A percentile compares a stretch with the other conserved stretches of the same genome.
phyloP scores from a whole-genome alignment of 2,888 invertebrate genomes.

The Rhyacophila evoluta region DNA sequence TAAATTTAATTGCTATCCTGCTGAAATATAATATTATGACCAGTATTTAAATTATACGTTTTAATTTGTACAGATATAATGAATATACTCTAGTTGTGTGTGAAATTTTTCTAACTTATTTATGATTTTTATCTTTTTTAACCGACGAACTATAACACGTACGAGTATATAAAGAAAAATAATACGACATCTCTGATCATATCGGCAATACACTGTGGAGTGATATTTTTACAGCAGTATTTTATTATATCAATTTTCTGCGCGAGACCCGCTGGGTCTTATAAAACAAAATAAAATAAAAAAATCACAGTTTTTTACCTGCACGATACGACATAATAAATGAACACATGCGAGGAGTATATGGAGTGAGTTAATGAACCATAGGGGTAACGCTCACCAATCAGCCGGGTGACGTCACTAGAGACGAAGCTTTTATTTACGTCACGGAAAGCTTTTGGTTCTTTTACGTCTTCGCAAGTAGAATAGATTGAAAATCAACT shows the following conservation, averaged over 20 bases:
- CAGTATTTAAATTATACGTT: too few species aligned
- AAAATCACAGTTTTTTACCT: slow-evolving; percentile 3
- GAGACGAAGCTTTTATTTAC: not conserved
- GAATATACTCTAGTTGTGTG: too few species aligned
- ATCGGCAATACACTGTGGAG: not conserved
- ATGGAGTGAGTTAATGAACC: slow-evolving; percentile 10
- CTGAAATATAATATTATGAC: too few species aligned
- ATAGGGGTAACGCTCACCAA: slow-evolving; percentile 18
- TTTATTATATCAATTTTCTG: slow-evolving; percentile 7
- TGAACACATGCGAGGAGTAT: not conserved
- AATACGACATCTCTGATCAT: not conserved
- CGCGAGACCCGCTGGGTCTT: not conserved
- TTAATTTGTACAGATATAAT: too few species aligned
- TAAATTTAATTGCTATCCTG: too few species aligned
- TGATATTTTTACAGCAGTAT: not conserved
- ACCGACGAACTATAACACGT: too few species aligned
- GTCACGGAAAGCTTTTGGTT: not conserved
- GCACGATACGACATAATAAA: slow-evolving; percentile 15
- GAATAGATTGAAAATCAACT: too few species aligned
- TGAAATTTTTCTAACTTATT: too few species aligned
- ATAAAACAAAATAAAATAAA: slow-evolving; percentile 9
- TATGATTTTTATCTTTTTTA: too few species aligned
- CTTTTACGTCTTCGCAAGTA: not conserved
- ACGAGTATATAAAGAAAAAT: not conserved
- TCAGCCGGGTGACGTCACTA: not conserved